Evolutionary conservation across 2,888 invertebrate species (phyloP), one percentile per base, ranked within the genome.

Genomic region (Hylaea fasciaria): DNA sequence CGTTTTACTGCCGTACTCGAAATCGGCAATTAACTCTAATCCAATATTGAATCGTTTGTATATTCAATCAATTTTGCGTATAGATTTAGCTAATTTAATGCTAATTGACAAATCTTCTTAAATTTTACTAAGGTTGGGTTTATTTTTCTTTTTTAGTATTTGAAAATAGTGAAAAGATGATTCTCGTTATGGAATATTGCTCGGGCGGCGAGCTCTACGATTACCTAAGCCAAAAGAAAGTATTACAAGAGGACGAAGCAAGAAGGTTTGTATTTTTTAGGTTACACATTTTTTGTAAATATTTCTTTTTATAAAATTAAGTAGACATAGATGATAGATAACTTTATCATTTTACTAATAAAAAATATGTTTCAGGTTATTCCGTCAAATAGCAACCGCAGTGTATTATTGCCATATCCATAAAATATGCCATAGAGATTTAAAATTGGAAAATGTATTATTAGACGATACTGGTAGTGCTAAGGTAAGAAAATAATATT

Each of bases 131-230:
- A n/a, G n/a, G n/a, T n/a, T n/a, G n/a, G n/a, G n/a, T n/a, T n/a
- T n/a, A n/a, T n/a, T n/a, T n/a, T 65, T 66, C 63, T 68, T 69
- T 93, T 94, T 68, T 93, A 98, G 99, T 99, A 76, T 99, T 99
- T 93, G 99, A 99, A 94, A 99, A 99, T 93, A 96, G 97, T 80
- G 99, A 99, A 91, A 98, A 99, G 93, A 99, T 99, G 95, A 98
- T 99, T 74, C 94, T 99, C 70, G 99, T 99, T 35, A 99, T 99
- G 99, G 99, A 99, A 91, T 99, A 98, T 89, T 99, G 99, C 69
- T 97, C 97, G 63, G 99, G 99, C 61, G 99, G 99, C 62, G 99
- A 99, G 92, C 93, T 99, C 32, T 99, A 99, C 86, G 99, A 99
- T 91, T 99, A 98, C 91, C 94, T 99, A 73, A 97, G 97, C 82